These are phyloP conservation scores for Pipistrellus nathusii DNA, from an alignment of 2,797 vertebrate genomes.

Conservation along the genomic window DNA sequence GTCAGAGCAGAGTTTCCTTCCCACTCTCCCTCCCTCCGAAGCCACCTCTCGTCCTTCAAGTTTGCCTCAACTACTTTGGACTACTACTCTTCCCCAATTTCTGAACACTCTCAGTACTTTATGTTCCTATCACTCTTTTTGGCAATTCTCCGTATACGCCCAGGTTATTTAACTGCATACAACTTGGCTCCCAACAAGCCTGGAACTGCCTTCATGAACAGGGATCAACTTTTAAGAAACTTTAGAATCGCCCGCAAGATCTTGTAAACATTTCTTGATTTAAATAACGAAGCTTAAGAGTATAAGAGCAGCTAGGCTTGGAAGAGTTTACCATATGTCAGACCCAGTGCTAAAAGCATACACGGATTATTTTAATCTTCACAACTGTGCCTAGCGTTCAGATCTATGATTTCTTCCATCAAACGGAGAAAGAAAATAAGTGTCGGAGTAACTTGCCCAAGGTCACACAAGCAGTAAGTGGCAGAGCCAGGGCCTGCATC, in stretches of 20 bases:
- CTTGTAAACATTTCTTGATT: slow-evolving; percentile 46
- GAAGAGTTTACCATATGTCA: not conserved
- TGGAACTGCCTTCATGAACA: not conserved
- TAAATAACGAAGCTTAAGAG: slow-evolving; percentile 35
- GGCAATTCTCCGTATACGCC: not conserved
- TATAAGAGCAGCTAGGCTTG: not conserved
- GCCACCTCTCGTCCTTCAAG: slow-evolving; percentile 13
- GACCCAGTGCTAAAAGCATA: not conserved
- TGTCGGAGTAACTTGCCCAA: slow-evolving; percentile 54
- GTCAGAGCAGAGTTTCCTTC: slow-evolving; percentile 32
- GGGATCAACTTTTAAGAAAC: slow-evolving; percentile 48
- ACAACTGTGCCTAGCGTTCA: not conserved
- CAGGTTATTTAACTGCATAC: not conserved
- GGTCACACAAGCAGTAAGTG: slow-evolving; percentile 10
- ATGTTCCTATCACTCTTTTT: not conserved
- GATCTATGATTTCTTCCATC: slow-evolving; percentile 12
- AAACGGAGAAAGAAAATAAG: slow-evolving; percentile 30
- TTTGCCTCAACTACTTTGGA: not conserved
- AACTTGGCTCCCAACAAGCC: not conserved
- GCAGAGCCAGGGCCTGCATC: not conserved
- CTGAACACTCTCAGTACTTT: not conserved
- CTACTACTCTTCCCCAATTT: slow-evolving; percentile 41
- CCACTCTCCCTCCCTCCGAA: not conserved
- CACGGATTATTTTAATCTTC: slow-evolving; percentile 19
- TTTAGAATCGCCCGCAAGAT: slow-evolving; percentile 14